Conservation (phyloP, 2,797 vertebrate species). For the Podargus strigoides region DNA sequence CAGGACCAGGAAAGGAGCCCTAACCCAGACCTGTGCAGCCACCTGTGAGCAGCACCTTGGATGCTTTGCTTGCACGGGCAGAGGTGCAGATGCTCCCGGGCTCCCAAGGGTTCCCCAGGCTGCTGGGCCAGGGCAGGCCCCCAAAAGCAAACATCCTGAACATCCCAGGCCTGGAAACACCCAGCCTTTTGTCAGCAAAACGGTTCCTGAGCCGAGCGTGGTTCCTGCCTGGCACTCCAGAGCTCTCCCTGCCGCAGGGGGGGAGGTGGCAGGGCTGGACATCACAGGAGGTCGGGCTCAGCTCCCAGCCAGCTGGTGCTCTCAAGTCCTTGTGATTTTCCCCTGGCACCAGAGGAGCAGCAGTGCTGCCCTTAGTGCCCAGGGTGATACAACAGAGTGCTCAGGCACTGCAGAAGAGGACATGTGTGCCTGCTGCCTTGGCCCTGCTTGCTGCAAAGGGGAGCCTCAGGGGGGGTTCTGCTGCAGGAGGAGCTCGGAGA, state of each 20-base stretch:
- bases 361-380: fast-evolving
- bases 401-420: fast-evolving
- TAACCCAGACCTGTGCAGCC: fast-evolving
- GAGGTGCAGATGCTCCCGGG: not conserved
- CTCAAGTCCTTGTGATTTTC: not conserved
- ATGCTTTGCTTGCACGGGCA: not conserved
- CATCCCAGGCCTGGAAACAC: not conserved
- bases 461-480: not conserved
- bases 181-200: not conserved
- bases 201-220: fast-evolving
- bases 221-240: not conserved
- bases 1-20: not conserved
- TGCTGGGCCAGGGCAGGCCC: fast-evolving
- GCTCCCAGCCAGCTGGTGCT: not conserved
- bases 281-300: fast-evolving
- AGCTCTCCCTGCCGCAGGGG: not conserved
- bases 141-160: not conserved
- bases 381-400: not conserved
- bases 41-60: fast-evolving
- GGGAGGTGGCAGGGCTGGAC: not conserved
- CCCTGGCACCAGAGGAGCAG: not conserved
- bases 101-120: not conserved
- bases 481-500: not conserved
- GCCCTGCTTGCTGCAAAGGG: fast-evolving
- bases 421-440: fast-evolving